Percentiles rank a stretch among this genome's conserved stretches.
Evolutionary conservation across 2,113 vertebrate species (phyloP).

Genomic region (Colossoma macropomum): DNA sequence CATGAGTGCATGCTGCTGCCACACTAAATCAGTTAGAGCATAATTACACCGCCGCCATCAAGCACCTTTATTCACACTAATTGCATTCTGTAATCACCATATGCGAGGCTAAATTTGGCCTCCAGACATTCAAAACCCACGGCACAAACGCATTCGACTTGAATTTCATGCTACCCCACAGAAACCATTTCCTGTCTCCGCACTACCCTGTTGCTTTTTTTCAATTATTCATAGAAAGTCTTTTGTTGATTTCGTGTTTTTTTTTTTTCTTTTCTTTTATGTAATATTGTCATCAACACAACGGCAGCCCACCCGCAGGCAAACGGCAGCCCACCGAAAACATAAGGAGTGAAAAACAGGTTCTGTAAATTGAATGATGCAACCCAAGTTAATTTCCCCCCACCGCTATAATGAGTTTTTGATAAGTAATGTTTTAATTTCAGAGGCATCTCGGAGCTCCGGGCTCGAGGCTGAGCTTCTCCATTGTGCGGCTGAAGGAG

Average conservation of each 20-base stretch:
- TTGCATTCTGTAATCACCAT: constrained; percentile 67
- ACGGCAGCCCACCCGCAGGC: constrained; percentile 18
- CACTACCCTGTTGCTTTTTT: constrained; percentile 28
- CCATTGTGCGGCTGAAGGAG: constrained; percentile 58
- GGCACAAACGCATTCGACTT: constrained; percentile 50
- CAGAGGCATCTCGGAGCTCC: constrained; percentile 27
- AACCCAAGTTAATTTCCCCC: constrained; percentile 30
- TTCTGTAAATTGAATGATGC: constrained; percentile 61
- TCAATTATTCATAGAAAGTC: constrained; percentile 31
- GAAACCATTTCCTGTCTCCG: constrained; percentile 10
- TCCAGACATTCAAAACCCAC: constrained; percentile 54
- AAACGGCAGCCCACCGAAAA: background rate
- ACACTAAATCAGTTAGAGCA: constrained; percentile 65
- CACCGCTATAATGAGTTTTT: constrained; percentile 34
- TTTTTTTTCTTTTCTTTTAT: background rate
- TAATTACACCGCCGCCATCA: constrained; percentile 60
- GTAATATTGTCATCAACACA: background rate
- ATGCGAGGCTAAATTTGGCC: constrained; percentile 66
- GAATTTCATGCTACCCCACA: constrained; percentile 37
- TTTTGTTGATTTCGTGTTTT: background rate
- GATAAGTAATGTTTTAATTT: constrained; percentile 57
- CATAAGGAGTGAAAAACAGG: constrained; percentile 46
- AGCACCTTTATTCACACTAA: constrained; percentile 64
- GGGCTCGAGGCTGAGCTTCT: constrained; percentile 50
- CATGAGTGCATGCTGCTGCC: constrained; percentile 40